Evolutionary conservation across 2,888 invertebrate species (phyloP).

Genomic region (Lymantria monacha): DNA sequence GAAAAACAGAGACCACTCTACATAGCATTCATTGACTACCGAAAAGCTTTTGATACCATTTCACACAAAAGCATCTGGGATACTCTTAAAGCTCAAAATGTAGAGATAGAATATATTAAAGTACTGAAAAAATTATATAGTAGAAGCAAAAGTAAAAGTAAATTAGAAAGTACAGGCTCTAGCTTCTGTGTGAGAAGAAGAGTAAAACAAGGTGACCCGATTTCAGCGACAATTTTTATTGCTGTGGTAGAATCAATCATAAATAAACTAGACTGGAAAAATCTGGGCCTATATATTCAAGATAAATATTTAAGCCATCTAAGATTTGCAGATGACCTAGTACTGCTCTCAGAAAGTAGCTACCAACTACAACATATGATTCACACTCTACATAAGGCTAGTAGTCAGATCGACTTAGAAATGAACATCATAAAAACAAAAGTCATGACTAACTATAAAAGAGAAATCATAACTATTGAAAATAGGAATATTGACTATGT

Average conservation of each 20-base stretch:
- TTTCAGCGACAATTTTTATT: not conserved
- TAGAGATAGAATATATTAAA: not conserved
- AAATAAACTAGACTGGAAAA: not conserved
- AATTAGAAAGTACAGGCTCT: not conserved
- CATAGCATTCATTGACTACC: too few relatives aligned
- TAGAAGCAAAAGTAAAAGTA: not conserved
- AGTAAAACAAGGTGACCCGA: not conserved
- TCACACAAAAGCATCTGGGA: not conserved
- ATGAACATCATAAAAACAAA: not conserved
- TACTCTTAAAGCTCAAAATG: not conserved
- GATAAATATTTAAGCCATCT: not conserved
- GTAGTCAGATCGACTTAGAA: not conserved
- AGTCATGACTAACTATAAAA: not conserved
- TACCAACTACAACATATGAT: too few relatives aligned
- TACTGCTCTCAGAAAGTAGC: not conserved
- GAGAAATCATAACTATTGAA: not conserved
- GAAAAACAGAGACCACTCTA: not conserved
- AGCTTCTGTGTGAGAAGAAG: not conserved
- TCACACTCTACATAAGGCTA: too few relatives aligned
- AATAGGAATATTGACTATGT: not conserved
- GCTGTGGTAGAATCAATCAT: not conserved
- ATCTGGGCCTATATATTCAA: not conserved
- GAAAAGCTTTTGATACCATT: not conserved
- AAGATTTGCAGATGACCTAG: not conserved
- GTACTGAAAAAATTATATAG: not conserved